A percentile compares a stretch with the other conserved stretches of the same genome.
These are phyloP conservation scores for Melikaiella ostensackeni DNA, from an alignment of 2,888 invertebrate species.

Conservation along the genomic window DNA sequence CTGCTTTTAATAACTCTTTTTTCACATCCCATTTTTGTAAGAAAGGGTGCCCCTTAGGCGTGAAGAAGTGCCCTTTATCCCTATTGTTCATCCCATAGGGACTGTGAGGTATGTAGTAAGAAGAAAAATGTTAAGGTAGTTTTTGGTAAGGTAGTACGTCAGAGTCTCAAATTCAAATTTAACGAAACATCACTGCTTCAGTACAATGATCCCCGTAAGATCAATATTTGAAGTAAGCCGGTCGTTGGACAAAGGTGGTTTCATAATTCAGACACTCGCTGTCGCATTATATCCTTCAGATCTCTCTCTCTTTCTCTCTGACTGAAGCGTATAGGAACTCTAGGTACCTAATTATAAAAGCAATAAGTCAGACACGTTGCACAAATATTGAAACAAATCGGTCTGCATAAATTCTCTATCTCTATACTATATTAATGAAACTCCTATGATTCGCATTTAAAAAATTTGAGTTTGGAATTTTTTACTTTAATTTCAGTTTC, in stretches of 20 bases:
- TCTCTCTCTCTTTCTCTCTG: background rate
- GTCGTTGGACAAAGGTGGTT: conserved; percentile 11
- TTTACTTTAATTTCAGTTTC: too few relatives aligned
- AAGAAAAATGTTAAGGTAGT: too few relatives aligned
- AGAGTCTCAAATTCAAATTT: background rate
- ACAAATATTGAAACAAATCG: conserved; percentile 63
- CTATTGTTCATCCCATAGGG: too few relatives aligned
- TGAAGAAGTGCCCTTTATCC: too few relatives aligned
- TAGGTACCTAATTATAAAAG: conserved; percentile 55
- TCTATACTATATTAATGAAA: background rate
- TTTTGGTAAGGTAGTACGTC: background rate
- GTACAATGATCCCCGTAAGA: background rate
- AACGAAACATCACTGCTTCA: background rate
- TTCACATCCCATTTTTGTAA: too few relatives aligned
- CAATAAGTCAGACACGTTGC: conserved; percentile 65
- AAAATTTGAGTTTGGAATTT: too few relatives aligned
- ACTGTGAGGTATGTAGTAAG: too few relatives aligned
- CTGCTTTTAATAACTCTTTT: too few relatives aligned
- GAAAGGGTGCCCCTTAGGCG: too few relatives aligned
- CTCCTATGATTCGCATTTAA: background rate
- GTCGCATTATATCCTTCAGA: conserved; percentile 26
- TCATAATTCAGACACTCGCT: too few relatives aligned
- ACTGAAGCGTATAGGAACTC: background rate
- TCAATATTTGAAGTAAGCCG: conserved; percentile 26
- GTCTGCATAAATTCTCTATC: conserved; percentile 38